Base-by-base conservation (phyloP, 1,140 invertebrate species). In the Cotesia vestalis region DNA sequence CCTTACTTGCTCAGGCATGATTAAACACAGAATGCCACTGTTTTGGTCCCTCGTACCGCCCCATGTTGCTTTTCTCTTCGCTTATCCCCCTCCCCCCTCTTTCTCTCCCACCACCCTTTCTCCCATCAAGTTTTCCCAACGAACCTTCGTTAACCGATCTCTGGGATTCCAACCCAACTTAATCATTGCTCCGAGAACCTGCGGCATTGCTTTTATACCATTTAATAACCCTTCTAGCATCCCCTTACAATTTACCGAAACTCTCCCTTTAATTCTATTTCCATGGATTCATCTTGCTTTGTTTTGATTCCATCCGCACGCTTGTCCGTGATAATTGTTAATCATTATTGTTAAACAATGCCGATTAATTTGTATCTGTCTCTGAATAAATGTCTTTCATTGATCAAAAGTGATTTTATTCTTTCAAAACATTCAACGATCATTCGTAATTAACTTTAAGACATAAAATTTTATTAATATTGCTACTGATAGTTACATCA, bases 21-120 rank as follows among this genome's bases (percentile, higher is more conserved):
- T 86, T 85, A 86, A 86, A 85, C 85, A 85, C 78, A 79, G 83
- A 84, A 80, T 78, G 78, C 76, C 78, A 80, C 80, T 86, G 84
- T 85, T 83, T 78, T 78, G 76, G 69, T 66, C 76, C 73, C 75
- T 74, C 69, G 14, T 4, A 12, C 62, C 34, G 20, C 20, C 9
- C 35, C 14, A 20, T 46, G 40, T 36, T 51, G 35, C 62, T 46
- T 64, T 64, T 36, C 14, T 55, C 52, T 60, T 70, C 75, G 46
- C 73, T 67, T 68, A 55, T 34, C 51, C 17, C 14, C 61, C 35
- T 12, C 17, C 67, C 14, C 27, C 52, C 52, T 69, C 75, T 55
- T 72, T 66, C 64, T 61, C 34, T 46, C 17, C 12, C 61, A 14
- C 38, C 17, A 66, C 27, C 27, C 27, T 27, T 27, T 27, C 27